These are phyloP conservation scores for Ditula angustiorana DNA, from an alignment of 2,888 invertebrate species.

Conservation along the genomic window DNA sequence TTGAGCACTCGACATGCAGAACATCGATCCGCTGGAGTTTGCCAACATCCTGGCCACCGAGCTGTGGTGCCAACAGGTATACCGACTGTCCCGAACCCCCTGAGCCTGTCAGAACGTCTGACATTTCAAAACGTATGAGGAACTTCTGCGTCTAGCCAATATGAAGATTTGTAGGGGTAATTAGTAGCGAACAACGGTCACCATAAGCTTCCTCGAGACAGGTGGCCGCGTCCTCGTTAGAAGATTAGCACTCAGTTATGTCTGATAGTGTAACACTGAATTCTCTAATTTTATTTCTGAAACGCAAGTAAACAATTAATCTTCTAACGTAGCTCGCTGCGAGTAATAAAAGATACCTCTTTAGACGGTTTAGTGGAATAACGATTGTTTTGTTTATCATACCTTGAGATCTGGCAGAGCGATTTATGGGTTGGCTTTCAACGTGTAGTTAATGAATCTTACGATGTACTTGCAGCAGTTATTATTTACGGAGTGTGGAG, in stretches of 20 bases:
- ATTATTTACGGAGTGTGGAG: conserved; percentile 1
- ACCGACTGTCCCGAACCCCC: conserved; percentile 2
- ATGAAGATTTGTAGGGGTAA: neutral
- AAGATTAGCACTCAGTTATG: conserved; percentile 10
- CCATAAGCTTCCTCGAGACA: conserved; percentile 8
- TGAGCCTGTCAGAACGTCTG: neutral
- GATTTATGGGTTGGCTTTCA: conserved; percentile 61
- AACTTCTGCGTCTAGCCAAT: neutral
- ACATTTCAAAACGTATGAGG: neutral
- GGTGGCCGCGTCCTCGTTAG: conserved; percentile 16
- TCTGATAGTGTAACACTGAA: conserved; percentile 4
- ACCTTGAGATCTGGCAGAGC: conserved; percentile 52
- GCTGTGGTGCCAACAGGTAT: conserved; percentile 93
- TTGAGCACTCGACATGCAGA: conserved; percentile 77
- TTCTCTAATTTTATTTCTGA: conserved; percentile 26
- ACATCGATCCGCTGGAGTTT: conserved; percentile 93
- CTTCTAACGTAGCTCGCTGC: conserved; percentile 20
- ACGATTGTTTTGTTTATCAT: conserved; percentile 48
- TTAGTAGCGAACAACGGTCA: conserved; percentile 16
- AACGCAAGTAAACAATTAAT: conserved; percentile 29
- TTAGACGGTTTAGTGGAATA: conserved; percentile 35
- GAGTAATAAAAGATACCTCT: conserved; percentile 38
- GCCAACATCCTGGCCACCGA: conserved; percentile 94
- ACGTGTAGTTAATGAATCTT: conserved; percentile 49
- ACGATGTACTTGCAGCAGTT: conserved; percentile 28